Evolutionary conservation across 2,797 vertebrate genomes (phyloP).

Genomic region (Melanogrammus aeglefinus): DNA sequence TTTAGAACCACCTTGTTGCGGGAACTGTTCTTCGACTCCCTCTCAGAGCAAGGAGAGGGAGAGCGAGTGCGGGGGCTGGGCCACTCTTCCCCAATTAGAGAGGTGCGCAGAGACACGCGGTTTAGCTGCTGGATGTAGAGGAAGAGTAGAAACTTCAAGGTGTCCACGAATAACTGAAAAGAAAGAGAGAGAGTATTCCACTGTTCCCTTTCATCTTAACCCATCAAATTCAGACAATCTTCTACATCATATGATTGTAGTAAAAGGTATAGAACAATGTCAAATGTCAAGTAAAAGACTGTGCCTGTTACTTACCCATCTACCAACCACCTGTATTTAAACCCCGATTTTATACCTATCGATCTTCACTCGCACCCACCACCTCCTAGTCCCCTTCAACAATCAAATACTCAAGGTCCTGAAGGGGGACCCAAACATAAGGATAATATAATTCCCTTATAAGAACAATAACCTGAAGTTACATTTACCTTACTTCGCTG

Average conservation of each 20-base stretch:
- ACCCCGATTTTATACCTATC: background rate
- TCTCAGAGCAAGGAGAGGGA: conserved; percentile 71
- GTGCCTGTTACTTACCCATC: background rate
- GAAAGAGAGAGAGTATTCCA: background rate
- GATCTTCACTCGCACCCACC: background rate
- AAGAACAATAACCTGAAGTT: background rate
- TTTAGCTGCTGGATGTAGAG: conserved; percentile 92
- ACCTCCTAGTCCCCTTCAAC: background rate
- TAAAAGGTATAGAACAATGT: background rate
- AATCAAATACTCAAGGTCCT: background rate
- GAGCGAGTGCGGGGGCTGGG: conserved; percentile 80
- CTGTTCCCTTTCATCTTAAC: background rate
- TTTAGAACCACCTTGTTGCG: conserved; percentile 82
- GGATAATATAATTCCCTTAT: no score
- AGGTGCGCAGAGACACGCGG: conserved; percentile 85
- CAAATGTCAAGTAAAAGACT: background rate
- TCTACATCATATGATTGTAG: background rate
- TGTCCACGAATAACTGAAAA: conserved; percentile 86
- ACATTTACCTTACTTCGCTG: conserved; percentile 82
- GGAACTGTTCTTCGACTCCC: conserved; percentile 75
- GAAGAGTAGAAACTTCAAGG: conserved; percentile 93
- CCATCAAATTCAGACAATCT: background rate
- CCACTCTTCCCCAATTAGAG: conserved; percentile 94
- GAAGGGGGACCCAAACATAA: background rate
- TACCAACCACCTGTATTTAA: no score